Base-by-base conservation (phyloP, 2,113 vertebrate species). In the Ammodytes dubius region DNA sequence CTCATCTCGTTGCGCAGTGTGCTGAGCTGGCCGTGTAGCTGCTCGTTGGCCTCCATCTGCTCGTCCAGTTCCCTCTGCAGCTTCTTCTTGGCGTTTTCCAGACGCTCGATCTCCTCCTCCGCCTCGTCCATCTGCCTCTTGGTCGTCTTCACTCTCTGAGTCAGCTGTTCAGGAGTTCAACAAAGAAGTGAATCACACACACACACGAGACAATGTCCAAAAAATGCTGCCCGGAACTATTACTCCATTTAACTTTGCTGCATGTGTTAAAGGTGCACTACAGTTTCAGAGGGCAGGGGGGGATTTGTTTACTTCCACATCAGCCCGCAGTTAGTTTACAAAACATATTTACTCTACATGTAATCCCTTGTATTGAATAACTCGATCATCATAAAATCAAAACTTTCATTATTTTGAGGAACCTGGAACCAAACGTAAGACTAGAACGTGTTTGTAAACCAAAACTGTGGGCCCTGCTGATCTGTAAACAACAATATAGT, bases 41-140 rank as follows among this genome's bases (percentile, higher is more conserved):
- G 96, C 76, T 98, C 97, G 9, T 97, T 99, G 85, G 95, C 27
- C 12, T 99, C 98, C 37, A 96, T 72, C 89, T 99, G 97, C 75
- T 99, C 98, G 66, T 99, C 98, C 89, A 98, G 89, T 45, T 99
- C 97, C 90, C 98, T 93, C 95, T 99, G 97, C 58, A 99, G 93
- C 90, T 98, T 99, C 95, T 97, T 99, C 80, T 97, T 98, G 0
- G 92, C 82, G 52, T 96, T 96, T 88, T 99, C 98, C 78, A 99
- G 94, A 50, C 97, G 93, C 93, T 99, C 97, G 6, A 99, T 99
- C 93, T 98, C 98, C 91, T 97, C 98, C 94, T 99, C 98, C 0
- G 97, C 97, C 92, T 97, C 97, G 57, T 99, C 97, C 86, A 99
- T 96, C 93, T 99, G 98, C 19, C 98, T 95, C 93, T 99, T 99